Conservation (phyloP, 2,797 vertebrate species). For the Fratercula arctica region DNA sequence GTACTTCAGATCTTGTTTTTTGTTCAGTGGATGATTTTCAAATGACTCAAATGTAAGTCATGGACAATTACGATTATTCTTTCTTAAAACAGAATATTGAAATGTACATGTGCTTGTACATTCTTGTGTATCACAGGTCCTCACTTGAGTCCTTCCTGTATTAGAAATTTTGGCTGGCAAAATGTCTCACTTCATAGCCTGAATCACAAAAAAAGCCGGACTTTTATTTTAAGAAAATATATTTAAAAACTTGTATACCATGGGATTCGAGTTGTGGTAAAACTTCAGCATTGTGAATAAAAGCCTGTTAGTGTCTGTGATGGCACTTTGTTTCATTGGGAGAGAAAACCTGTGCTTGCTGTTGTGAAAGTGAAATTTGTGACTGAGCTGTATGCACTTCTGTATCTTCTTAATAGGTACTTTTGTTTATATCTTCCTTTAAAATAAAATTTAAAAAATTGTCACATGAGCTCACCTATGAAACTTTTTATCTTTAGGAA, state of each 20-base stretch:
- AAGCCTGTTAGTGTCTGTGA: background rate
- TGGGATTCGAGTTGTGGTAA: background rate
- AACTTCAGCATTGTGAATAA: background rate
- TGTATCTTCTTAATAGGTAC: background rate
- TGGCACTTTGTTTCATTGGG: background rate
- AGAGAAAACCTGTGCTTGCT: background rate
- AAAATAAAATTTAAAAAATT: background rate
- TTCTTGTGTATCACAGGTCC: background rate
- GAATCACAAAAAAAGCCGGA: background rate
- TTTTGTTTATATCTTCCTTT: background rate
- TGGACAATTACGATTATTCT: background rate
- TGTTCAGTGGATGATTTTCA: background rate
- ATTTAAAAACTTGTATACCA: background rate
- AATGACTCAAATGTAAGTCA: background rate
- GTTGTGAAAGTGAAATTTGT: background rate
- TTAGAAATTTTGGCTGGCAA: background rate
- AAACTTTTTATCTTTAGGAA: background rate
- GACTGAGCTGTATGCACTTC: background rate
- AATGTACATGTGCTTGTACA: accelerated
- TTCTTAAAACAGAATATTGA: background rate
- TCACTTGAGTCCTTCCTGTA: background rate
- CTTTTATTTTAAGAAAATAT: background rate
- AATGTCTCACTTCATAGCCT: background rate
- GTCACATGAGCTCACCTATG: background rate
- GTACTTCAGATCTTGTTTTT: background rate